Conservation (phyloP, 2,888 invertebrate species). For the Macropis europaea region DNA sequence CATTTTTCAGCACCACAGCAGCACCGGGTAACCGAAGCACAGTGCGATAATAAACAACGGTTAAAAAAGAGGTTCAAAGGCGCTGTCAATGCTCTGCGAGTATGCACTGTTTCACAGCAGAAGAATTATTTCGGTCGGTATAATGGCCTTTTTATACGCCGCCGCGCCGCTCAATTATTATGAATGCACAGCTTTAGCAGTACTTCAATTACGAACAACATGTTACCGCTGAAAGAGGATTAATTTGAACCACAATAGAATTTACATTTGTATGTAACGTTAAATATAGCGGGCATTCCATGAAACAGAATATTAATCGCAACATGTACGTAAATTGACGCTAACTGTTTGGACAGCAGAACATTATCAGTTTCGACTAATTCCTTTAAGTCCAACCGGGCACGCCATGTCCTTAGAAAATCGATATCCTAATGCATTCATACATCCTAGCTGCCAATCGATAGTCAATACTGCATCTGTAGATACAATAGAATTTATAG, state of each 20-base stretch:
- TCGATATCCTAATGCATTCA: not conserved
- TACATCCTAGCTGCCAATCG: not conserved
- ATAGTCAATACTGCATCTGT: conserved; percentile 3
- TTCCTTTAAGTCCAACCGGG: not conserved
- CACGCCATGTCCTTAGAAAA: not conserved
- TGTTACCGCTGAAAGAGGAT: not conserved
- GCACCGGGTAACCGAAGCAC: not conserved
- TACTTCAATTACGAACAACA: not conserved
- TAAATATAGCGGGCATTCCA: not conserved
- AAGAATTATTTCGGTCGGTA: conserved; percentile 2
- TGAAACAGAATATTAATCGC: not conserved
- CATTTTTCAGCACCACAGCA: not conserved
- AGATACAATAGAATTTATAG: not conserved
- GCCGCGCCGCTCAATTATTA: not conserved
- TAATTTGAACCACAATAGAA: not conserved
- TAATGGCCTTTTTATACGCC: not conserved
- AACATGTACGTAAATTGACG: not conserved
- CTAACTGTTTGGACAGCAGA: not conserved
- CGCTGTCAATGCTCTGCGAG: not conserved
- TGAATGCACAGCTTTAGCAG: not conserved
- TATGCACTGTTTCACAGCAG: not conserved
- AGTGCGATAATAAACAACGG: not conserved
- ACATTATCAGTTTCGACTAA: not conserved
- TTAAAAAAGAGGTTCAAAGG: not conserved
- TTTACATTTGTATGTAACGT: not conserved